Conservation (phyloP, 2,888 invertebrate species). For the Lagria hirta region DNA sequence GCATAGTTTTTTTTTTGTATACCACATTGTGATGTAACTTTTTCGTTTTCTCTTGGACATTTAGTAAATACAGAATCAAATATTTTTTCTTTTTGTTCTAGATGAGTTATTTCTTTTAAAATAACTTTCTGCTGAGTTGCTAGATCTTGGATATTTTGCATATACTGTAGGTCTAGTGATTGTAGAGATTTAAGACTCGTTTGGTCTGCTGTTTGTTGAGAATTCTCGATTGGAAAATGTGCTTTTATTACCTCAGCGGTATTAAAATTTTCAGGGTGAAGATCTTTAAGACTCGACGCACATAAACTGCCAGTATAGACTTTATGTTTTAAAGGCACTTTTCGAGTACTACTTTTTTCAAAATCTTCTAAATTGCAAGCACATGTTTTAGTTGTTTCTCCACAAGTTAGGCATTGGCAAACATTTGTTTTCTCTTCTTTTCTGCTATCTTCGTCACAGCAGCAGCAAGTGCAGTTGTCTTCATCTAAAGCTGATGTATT, state of each 20-base stretch:
- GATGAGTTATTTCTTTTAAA: constrained; percentile 62
- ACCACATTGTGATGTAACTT: background rate
- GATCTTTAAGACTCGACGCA: constrained; percentile 1
- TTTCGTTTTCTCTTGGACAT: constrained; percentile 4
- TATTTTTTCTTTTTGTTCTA: constrained; percentile 66
- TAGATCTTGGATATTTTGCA: constrained; percentile 57
- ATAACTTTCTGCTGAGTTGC: constrained; percentile 61
- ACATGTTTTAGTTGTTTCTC: background rate
- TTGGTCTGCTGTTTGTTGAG: too few relatives aligned
- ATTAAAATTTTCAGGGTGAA: too few relatives aligned
- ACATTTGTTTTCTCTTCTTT: too few relatives aligned
- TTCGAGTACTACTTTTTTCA: background rate
- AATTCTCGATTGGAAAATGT: too few relatives aligned
- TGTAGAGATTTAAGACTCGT: too few relatives aligned
- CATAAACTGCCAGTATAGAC: too few relatives aligned
- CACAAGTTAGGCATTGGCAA: too few relatives aligned
- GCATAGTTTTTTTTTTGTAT: constrained; percentile 9
- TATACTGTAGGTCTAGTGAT: constrained; percentile 52
- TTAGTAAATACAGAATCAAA: constrained; percentile 56
- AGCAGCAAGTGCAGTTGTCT: background rate
- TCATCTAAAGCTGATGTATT: too few relatives aligned
- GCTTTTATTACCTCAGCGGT: too few relatives aligned
- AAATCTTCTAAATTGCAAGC: constrained; percentile 3
- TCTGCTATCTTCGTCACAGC: too few relatives aligned
- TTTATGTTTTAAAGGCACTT: background rate